A percentile compares a stretch with the other conserved stretches of the same genome.
phyloP scores from a whole-genome alignment of 2,113 vertebrate species.

The Leucosticte australis region DNA sequence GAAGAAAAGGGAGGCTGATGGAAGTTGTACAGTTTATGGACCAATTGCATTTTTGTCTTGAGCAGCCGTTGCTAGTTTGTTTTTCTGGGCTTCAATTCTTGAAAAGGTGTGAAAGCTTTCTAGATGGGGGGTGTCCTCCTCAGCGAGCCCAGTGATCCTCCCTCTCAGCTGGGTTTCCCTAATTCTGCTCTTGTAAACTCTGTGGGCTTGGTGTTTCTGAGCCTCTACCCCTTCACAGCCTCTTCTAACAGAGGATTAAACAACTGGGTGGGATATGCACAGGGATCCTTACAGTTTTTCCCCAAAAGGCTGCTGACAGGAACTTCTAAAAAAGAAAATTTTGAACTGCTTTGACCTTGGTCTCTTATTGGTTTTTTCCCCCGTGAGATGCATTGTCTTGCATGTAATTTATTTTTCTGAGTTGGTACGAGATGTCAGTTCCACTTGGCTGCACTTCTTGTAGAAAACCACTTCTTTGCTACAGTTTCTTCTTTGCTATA shows the following conservation, averaged over 20 bases:
- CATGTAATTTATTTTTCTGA: constrained; percentile 13
- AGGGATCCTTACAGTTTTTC: not conserved
- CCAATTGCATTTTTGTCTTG: not conserved
- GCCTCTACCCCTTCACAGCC: not conserved
- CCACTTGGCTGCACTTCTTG: not conserved
- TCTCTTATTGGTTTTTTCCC: not conserved
- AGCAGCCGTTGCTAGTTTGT: not conserved
- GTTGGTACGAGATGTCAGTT: constrained; percentile 4
- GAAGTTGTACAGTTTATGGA: not conserved
- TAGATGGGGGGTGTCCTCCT: fast-evolving
- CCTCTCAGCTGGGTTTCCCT: not conserved
- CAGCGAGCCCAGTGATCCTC: not conserved
- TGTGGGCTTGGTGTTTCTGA: not conserved
- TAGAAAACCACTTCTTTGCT: not conserved
- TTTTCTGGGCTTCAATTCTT: not conserved
- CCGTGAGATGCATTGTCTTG: not conserved
- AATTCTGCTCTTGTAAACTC: not conserved
- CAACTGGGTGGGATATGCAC: not conserved
- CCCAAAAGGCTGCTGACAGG: not conserved
- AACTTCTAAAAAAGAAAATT: not conserved
- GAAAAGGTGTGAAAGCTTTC: not conserved
- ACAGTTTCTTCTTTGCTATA: not conserved
- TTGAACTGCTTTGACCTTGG: not conserved
- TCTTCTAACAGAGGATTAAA: not conserved
- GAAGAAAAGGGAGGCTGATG: not conserved